These are phyloP conservation scores for rabbit (Oryctolagus cuniculus) DNA, from an alignment of 2,113 vertebrate species.

Conservation along the genomic window mOryCun1.1 NC_091445.1:73479001-73479500, in stretches of 20 bases:
- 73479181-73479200: neutral
- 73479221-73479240: neutral
- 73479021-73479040: neutral
- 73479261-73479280: neutral
- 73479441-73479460: neutral
- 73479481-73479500: neutral
- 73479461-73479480: neutral
- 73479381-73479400: neutral
- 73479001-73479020: neutral
- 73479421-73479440: neutral
- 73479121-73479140: too few relatives aligned
- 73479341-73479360: neutral
- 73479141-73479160: neutral
- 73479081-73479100: neutral
- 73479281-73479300: neutral
- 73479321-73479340: neutral
- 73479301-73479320: neutral
- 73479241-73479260: neutral
- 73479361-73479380: neutral
- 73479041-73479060: neutral
- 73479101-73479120: neutral
- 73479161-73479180: neutral
- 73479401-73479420: neutral
- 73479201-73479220: conserved; percentile 7
- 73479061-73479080: neutral